Conservation (phyloP, 2,797 vertebrate genomes). For the Streptopelia turtur region DNA sequence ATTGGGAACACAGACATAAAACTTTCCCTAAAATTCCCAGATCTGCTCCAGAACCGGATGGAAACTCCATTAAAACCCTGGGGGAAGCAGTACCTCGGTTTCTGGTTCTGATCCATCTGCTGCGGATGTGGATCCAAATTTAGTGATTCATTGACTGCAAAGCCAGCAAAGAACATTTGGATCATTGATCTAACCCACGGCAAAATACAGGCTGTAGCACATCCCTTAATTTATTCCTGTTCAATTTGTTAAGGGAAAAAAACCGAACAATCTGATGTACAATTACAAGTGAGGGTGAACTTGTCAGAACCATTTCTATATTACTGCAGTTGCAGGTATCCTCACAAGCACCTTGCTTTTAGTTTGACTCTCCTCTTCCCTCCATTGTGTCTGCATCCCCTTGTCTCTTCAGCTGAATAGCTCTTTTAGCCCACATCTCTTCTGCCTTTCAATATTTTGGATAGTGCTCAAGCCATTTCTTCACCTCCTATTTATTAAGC, state of each 20-base stretch:
- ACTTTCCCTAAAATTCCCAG: background rate
- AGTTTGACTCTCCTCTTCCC: background rate
- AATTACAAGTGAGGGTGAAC: conserved; percentile 15
- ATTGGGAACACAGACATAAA: background rate
- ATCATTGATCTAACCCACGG: conserved; percentile 54
- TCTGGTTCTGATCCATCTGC: conserved; percentile 62
- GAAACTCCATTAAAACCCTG: background rate
- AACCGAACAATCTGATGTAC: conserved; percentile 38
- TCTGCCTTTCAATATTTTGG: conserved; percentile 40
- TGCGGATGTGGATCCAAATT: conserved; percentile 48
- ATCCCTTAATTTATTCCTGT: conserved; percentile 59
- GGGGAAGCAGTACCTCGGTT: background rate
- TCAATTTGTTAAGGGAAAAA: conserved; percentile 56
- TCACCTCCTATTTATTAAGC: conserved; percentile 52
- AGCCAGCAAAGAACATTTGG: conserved; percentile 66
- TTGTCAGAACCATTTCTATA: conserved; percentile 12
- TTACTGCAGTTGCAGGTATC: background rate
- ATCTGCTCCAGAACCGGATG: background rate
- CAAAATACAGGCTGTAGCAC: conserved; percentile 52
- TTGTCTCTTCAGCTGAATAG: background rate
- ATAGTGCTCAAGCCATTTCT: conserved; percentile 39
- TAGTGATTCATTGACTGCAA: conserved; percentile 67
- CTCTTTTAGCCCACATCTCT: conserved; percentile 10
- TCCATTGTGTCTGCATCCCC: background rate
- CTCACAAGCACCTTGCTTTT: background rate